These are phyloP conservation scores for Daphoenositta chrysoptera DNA, from an alignment of 2,113 vertebrate genomes.

Conservation along the genomic window DNA sequence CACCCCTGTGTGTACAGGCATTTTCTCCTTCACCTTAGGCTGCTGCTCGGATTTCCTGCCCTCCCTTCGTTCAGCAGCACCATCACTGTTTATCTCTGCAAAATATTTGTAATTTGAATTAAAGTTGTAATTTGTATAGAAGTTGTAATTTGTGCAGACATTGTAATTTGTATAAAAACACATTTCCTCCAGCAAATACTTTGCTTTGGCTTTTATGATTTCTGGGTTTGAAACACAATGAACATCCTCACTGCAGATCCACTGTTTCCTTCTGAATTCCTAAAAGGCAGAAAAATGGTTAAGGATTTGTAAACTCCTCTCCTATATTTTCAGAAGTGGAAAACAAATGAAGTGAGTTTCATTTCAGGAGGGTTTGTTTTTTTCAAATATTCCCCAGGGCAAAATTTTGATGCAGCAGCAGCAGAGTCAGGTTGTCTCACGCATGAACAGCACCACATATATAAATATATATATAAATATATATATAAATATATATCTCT, in stretches of 20 bases:
- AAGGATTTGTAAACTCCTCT: neutral
- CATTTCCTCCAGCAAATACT: neutral
- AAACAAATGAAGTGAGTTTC: conserved; percentile 6
- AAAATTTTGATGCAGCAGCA: neutral
- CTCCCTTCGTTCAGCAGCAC: neutral
- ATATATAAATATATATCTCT: neutral
- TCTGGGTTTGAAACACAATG: neutral
- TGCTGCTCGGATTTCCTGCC: neutral
- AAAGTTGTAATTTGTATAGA: neutral
- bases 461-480: neutral
- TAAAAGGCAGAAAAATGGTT: neutral
- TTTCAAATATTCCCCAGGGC: neutral
- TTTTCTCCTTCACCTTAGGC: neutral
- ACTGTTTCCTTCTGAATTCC: neutral
- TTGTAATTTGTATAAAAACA: neutral
- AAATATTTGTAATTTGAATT: neutral
- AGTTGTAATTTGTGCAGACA: neutral
- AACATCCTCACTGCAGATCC: neutral
- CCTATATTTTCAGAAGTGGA: neutral
- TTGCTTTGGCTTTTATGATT: neutral
- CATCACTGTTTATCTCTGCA: neutral
- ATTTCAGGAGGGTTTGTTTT: neutral
- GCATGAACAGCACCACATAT: neutral
- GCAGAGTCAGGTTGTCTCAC: neutral
- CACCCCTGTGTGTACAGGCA: fast-evolving